A percentile compares a stretch with the other conserved stretches of the same genome.
Conservation (phyloP, 1,140 invertebrate species). For the Scaptomyza montana region DNA sequence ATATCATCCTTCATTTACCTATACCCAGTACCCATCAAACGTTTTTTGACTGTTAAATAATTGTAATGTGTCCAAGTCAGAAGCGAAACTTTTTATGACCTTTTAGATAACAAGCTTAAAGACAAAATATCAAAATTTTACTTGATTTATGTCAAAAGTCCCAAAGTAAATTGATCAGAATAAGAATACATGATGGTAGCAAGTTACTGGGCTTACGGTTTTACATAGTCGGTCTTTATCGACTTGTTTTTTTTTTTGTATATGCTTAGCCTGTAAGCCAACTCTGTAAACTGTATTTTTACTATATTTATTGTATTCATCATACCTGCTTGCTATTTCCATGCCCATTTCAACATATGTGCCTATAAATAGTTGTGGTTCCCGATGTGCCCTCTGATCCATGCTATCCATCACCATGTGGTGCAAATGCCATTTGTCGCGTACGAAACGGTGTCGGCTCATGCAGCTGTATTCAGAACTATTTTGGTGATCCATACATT, state of each 20-base stretch:
- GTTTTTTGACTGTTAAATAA: neutral
- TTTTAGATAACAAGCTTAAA: too few species aligned
- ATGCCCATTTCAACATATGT: slow-evolving; percentile 47
- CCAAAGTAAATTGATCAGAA: neutral
- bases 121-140: too few species aligned
- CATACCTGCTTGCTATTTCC: slow-evolving; percentile 68
- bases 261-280: slow-evolving; percentile 40
- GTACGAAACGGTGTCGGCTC: slow-evolving; percentile 90
- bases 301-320: slow-evolving; percentile 44
- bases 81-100: too few species aligned
- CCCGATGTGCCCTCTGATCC: slow-evolving; percentile 85
- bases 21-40: slow-evolving; percentile 5
- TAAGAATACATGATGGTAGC: too few species aligned
- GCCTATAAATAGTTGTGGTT: slow-evolving; percentile 68
- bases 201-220: slow-evolving; percentile 10
- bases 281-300: slow-evolving; percentile 30
- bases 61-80: neutral
- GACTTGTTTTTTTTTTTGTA: slow-evolving; percentile 33
- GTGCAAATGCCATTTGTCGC: slow-evolving; percentile 91
- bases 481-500: slow-evolving; percentile 92
- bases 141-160: too few species aligned
- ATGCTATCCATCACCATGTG: slow-evolving; percentile 93
- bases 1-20: slow-evolving; percentile 23
- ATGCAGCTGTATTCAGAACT: slow-evolving; percentile 91
- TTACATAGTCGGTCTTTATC: neutral